phyloP scores from a whole-genome alignment of 2,797 vertebrate species.

The Chanos chanos region DNA sequence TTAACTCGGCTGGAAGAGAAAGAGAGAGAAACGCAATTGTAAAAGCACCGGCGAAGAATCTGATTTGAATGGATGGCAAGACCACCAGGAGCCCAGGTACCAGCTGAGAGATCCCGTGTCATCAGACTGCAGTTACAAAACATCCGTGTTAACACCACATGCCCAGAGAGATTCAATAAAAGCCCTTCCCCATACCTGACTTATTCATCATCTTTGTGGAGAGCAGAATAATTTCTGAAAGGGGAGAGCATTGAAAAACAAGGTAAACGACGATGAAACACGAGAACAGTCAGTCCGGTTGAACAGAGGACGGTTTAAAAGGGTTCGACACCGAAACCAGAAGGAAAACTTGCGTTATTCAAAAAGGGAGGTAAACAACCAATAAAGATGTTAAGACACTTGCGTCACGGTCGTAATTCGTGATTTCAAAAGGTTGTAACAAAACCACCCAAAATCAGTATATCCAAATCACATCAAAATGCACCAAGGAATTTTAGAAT shows the following conservation, averaged over 20 bases:
- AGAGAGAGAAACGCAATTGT: too few relatives aligned
- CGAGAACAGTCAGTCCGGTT: too few relatives aligned
- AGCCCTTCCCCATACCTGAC: conserved; percentile 54
- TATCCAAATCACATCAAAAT: too few relatives aligned
- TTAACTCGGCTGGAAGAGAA: conserved; percentile 79
- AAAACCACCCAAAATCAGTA: too few relatives aligned
- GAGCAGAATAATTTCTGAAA: conserved; percentile 69
- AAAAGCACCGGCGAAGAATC: not conserved
- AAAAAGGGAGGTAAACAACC: too few relatives aligned
- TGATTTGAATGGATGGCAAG: not conserved
- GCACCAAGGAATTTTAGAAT: too few relatives aligned
- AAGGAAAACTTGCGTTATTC: too few relatives aligned
- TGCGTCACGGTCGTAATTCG: too few relatives aligned
- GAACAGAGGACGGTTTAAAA: too few relatives aligned
- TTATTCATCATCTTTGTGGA: conserved; percentile 64
- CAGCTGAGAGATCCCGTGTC: conserved; percentile 1
- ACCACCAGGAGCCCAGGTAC: not conserved
- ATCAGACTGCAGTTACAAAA: not conserved
- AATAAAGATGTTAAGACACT: too few relatives aligned
- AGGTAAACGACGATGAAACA: not conserved
- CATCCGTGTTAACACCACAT: conserved; percentile 10
- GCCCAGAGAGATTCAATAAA: not conserved
- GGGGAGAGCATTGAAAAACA: conserved; percentile 30
- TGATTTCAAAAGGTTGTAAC: too few relatives aligned
- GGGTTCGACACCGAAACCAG: too few relatives aligned